Conservation (phyloP, 2,888 invertebrate species). For the Rhingia campestris region DNA sequence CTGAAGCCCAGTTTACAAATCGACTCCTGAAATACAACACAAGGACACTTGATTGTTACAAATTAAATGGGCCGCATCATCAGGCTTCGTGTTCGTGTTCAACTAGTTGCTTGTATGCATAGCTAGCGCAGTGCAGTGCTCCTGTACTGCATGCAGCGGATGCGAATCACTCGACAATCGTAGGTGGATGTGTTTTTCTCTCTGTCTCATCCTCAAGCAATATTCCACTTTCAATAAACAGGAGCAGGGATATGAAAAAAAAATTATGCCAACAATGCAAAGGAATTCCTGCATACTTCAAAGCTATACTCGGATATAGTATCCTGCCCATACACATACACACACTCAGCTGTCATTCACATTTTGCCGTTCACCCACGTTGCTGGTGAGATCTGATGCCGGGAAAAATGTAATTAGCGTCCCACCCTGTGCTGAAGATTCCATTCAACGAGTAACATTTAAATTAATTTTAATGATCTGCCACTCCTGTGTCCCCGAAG, state of each 20-base stretch:
- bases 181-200: slow-evolving; percentile 39
- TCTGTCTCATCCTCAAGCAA: slow-evolving; percentile 29
- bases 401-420: slow-evolving; percentile 48
- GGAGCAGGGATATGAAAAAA: slow-evolving; percentile 20
- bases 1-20: slow-evolving; percentile 28
- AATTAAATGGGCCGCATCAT: slow-evolving; percentile 68
- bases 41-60: slow-evolving; percentile 69
- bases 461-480: slow-evolving; percentile 55
- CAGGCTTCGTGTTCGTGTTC: slow-evolving; percentile 50
- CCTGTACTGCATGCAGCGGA: background rate
- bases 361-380: background rate
- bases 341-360: background rate
- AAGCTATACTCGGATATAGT: background rate
- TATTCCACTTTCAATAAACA: slow-evolving; percentile 61
- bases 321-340: background rate
- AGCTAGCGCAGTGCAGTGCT: background rate
- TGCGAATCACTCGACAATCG: background rate
- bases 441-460: slow-evolving; percentile 29
- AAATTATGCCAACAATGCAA: slow-evolving; percentile 54
- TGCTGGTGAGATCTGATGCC: background rate
- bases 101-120: slow-evolving; percentile 41
- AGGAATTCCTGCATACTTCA: slow-evolving; percentile 39
- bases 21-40: slow-evolving; percentile 42
- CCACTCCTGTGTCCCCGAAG: background rate
- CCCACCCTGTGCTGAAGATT: slow-evolving; percentile 13